Base-by-base conservation (phyloP, 2,888 invertebrate species). In the Leptopterna dolabrata region DNA sequence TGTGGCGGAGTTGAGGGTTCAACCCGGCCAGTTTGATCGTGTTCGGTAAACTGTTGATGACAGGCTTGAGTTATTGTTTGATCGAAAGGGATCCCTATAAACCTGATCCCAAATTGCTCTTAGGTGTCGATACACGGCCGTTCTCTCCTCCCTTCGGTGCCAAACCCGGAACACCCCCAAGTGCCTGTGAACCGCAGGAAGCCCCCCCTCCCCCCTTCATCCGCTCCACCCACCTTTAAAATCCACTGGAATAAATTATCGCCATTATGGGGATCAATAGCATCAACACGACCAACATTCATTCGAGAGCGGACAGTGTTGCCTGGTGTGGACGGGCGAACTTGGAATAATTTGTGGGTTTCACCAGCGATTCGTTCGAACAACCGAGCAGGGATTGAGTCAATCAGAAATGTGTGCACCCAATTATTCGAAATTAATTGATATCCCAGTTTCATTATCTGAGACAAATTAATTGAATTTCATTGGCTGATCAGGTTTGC, bases 51-150 rank as follows among this genome's bases (percentile, higher is more conserved):
- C 85, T 85, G 85, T 76, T 85, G 85, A 85, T 85, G 85, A 85
- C 85, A 73, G 85, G 85, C 85, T 85, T 73, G 73, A 85, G 85
- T 85, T 85, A 85, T 85, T 85, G 85, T 85, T 85, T 85, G 85
- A 85, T 85, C 85, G 71, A 85, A 85, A 45, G 85, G 73, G 85
- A 85, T 73, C 85, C 85, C 76, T 36, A 85, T 85, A 85, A 85
- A 85, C 85, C 85, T 73, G 73, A 85, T 85, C 85, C 76, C 47
- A 85, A 85, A 85, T 73, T 85, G 85, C 85, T 73, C 85, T 83
- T 85, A 85, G 85, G 85, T 85, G 85, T 85, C 85, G 85, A 85
- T 85, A 85, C 85, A 85, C 83, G 19, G 29, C 85, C 27, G 85
- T 4, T 85, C 45, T 24, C 45, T 45, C n/a, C 78, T 16, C 24